Conservation (phyloP, 2,888 invertebrate species). For the Drosophila helvetica region DNA sequence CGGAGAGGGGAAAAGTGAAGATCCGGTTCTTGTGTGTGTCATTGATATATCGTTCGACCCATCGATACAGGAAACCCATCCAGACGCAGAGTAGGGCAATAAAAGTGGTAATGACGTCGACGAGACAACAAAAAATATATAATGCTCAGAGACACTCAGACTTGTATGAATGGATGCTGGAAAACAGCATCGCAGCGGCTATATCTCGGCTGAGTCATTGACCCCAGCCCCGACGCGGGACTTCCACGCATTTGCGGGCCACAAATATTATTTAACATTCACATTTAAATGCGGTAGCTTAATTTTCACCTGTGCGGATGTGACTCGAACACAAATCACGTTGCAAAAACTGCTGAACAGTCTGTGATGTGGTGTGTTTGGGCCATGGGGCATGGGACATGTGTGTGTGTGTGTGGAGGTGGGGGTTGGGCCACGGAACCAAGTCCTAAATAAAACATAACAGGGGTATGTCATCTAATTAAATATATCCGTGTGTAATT, state of each 20-base stretch:
- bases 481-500: slow-evolving; percentile 71
- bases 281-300: slow-evolving; percentile 48
- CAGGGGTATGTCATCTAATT: slow-evolving; percentile 68
- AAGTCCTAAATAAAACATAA: slow-evolving; percentile 57
- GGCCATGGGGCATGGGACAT: slow-evolving; percentile 45
- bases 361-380: not conserved
- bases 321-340: slow-evolving; percentile 53
- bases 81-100: slow-evolving; percentile 65
- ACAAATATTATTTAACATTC: slow-evolving; percentile 27
- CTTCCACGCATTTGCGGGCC: not conserved
- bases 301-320: slow-evolving; percentile 53
- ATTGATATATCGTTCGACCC: slow-evolving; percentile 63
- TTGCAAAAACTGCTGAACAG: slow-evolving; percentile 25
- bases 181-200: not conserved
- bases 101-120: slow-evolving; percentile 69
- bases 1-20: not conserved
- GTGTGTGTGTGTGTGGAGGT: not conserved
- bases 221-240: not conserved
- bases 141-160: not conserved
- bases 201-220: slow-evolving; percentile 2
- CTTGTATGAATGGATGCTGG: not conserved
- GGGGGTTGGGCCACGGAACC: slow-evolving; percentile 15
- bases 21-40: slow-evolving; percentile 28
- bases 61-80: slow-evolving; percentile 70
- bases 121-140: slow-evolving; percentile 9